phyloP scores from a whole-genome alignment of 1,140 invertebrate species.

The Papilio aristodemus region DNA sequence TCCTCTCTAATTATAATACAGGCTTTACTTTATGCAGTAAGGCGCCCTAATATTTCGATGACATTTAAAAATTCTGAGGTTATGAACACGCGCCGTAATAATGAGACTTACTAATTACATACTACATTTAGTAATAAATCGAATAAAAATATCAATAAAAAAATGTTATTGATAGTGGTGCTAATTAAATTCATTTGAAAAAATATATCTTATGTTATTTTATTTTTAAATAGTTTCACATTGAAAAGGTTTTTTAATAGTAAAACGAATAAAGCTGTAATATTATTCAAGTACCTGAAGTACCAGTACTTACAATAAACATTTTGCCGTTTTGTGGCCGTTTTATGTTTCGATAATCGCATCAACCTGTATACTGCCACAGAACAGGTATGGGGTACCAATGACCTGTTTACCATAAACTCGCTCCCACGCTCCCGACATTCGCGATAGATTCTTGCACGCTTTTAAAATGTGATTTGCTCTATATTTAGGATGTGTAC shows the following conservation, averaged over 20 bases:
- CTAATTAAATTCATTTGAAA: no score
- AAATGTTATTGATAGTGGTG: no score
- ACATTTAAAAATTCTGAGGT: not conserved
- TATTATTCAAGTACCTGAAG: not conserved
- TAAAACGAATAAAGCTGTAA: no score
- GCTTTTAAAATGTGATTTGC: conserved; percentile 74
- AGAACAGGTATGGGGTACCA: conserved; percentile 76
- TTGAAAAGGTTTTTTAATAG: not conserved
- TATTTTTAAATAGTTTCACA: no score
- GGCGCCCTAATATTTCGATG: not conserved
- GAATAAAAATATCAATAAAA: no score
- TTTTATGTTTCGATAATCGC: conserved; percentile 25
- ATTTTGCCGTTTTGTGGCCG: not conserved
- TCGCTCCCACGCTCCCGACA: conserved; percentile 71
- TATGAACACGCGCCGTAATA: not conserved
- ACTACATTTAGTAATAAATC: no score
- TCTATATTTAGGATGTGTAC: conserved; percentile 78
- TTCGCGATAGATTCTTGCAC: conserved; percentile 78
- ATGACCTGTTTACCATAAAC: conserved; percentile 78
- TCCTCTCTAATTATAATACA: not conserved
- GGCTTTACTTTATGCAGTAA: not conserved
- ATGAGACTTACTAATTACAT: no score
- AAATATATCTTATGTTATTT: no score
- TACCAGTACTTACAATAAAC: not conserved
- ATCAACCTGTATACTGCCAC: conserved; percentile 56